These are phyloP conservation scores for Netelia fuscicornis DNA, from an alignment of 2,888 invertebrate species.

Conservation along the genomic window DNA sequence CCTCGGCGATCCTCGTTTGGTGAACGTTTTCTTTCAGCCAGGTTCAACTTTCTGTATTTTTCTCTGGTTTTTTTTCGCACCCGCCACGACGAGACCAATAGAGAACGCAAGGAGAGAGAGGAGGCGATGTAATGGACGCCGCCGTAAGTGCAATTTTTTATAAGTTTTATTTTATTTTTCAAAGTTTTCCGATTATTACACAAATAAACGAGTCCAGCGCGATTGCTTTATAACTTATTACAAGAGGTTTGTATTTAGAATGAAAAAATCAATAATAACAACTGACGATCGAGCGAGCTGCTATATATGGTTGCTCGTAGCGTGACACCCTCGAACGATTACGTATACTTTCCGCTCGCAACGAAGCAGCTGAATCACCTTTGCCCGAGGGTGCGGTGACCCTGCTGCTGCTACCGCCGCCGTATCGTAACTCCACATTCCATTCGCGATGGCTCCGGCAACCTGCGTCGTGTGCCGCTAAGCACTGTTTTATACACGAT, in stretches of 20 bases:
- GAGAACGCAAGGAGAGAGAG: background rate
- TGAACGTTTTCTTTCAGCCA: constrained; percentile 7
- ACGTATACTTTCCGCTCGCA: constrained; percentile 10
- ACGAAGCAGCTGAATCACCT: constrained; percentile 24
- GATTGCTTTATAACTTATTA: background rate
- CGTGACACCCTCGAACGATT: constrained; percentile 48
- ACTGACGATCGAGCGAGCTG: background rate
- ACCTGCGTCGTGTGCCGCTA: constrained; percentile 16
- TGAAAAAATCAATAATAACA: constrained; percentile 14
- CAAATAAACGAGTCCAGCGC: background rate
- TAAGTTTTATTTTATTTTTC: background rate
- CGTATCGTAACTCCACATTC: constrained; percentile 35
- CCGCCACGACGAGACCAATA: background rate
- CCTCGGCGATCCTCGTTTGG: constrained; percentile 38
- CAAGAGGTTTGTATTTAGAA: background rate
- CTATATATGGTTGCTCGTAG: constrained; percentile 13
- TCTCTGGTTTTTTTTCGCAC: background rate
- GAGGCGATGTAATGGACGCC: background rate
- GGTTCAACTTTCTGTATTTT: constrained; percentile 7
- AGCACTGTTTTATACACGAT: constrained; percentile 28
- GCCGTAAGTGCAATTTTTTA: background rate
- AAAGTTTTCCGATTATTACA: background rate
- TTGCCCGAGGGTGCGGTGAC: constrained; percentile 21
- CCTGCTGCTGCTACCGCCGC: background rate
- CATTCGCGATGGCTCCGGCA: constrained; percentile 23